phyloP scores from a whole-genome alignment of 64 coral and sea anemone species.

The Stichodactyla mertensii region DNA sequence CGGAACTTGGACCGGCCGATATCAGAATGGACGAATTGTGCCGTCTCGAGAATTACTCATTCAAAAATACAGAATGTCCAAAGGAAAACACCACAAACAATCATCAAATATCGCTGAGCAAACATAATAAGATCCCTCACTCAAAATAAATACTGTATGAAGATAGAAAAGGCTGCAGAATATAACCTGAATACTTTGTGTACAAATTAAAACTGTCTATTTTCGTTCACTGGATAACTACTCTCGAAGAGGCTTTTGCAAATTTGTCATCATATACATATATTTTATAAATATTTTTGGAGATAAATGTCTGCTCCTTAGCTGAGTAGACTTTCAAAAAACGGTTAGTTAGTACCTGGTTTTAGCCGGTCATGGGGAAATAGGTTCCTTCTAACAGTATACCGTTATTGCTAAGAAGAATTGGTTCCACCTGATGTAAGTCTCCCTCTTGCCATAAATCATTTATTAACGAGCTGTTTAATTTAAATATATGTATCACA shows the following conservation, averaged over 20 bases:
- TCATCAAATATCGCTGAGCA: background rate
- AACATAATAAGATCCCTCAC: constrained; percentile 1
- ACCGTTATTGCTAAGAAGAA: background rate
- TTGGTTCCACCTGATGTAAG: background rate
- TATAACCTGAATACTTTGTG: background rate
- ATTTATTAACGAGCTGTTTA: constrained; percentile 2
- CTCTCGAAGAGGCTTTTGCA: too few species aligned
- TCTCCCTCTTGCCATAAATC: background rate
- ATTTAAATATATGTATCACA: background rate
- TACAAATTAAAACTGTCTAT: background rate
- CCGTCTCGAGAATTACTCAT: background rate
- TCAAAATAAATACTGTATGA: background rate
- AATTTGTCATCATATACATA: too few species aligned
- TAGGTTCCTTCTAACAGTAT: too few species aligned
- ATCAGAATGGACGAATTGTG: background rate
- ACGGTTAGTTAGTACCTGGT: too few species aligned
- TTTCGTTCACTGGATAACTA: background rate
- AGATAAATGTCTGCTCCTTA: background rate
- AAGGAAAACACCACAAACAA: background rate
- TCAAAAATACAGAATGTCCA: background rate
- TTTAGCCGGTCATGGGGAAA: too few species aligned
- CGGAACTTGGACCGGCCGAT: background rate
- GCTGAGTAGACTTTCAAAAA: background rate
- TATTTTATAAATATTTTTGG: background rate
- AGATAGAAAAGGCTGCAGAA: background rate